phyloP scores from a whole-genome alignment of 2,113 vertebrate genomes.

The Notarius quadriscutis region DNA sequence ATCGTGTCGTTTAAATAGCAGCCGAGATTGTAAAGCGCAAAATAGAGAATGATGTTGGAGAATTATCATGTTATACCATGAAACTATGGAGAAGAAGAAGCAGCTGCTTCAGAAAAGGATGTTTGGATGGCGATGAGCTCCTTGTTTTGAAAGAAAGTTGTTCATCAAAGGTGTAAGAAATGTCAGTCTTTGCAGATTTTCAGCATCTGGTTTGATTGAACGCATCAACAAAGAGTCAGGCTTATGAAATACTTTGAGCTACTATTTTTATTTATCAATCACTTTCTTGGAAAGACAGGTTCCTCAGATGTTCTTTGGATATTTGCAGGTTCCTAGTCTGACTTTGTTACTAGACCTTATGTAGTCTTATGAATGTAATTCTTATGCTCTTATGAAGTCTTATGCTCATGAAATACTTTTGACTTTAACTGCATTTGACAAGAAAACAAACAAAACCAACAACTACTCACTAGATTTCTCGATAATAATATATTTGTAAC shows the following conservation, averaged over 20 bases:
- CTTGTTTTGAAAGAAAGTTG: background rate
- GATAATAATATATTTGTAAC: background rate
- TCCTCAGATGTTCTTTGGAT: background rate
- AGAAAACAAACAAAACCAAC: background rate
- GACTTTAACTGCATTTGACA: background rate
- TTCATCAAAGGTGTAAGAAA: background rate
- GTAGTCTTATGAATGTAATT: too few relatives aligned
- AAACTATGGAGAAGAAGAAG: background rate
- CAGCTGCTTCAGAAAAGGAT: background rate
- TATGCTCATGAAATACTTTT: background rate
- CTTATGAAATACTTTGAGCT: background rate
- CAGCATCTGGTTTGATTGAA: background rate
- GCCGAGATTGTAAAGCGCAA: background rate
- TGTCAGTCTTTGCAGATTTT: background rate
- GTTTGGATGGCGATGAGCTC: background rate
- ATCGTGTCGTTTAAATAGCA: background rate
- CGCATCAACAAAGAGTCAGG: background rate
- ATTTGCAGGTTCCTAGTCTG: background rate
- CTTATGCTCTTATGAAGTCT: too few relatives aligned
- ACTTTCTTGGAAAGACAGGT: background rate
- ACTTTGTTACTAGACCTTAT: background rate
- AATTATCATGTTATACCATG: background rate
- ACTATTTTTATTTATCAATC: background rate
- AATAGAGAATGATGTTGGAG: background rate
- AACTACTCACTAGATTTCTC: background rate